These are phyloP conservation scores for Phylloscopus trochilus DNA, from an alignment of 2,113 vertebrate species.

Conservation along the genomic window DNA sequence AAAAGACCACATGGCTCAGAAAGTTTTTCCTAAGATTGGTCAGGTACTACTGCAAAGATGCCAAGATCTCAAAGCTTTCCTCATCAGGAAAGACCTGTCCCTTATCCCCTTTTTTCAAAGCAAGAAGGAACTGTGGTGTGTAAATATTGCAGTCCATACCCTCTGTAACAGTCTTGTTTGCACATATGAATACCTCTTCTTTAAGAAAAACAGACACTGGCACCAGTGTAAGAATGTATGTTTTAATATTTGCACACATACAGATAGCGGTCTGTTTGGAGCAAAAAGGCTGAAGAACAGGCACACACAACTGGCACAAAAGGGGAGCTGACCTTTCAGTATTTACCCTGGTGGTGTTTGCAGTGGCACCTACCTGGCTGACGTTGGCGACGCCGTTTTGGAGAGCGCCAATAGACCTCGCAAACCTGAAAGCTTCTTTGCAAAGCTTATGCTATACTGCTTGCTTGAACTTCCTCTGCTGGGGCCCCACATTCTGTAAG, in stretches of 20 bases:
- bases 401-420: background rate
- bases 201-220: constrained; percentile 40
- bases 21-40: background rate
- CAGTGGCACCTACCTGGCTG: constrained; percentile 49
- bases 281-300: background rate
- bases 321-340: constrained; percentile 57
- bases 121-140: background rate
- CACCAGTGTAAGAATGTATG: constrained; percentile 27
- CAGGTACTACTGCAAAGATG: background rate
- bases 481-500: constrained; percentile 41
- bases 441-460: background rate
- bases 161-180: constrained; percentile 43
- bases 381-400: background rate
- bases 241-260: constrained; percentile 18
- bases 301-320: constrained; percentile 46
- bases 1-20: background rate
- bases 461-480: constrained; percentile 16
- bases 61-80: background rate
- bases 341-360: constrained; percentile 55
- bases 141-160: constrained; percentile 4
- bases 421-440: constrained; percentile 52
- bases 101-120: background rate
- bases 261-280: constrained; percentile 56
- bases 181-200: constrained; percentile 22
- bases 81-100: background rate